phyloP scores from a whole-genome alignment of 1,140 invertebrate genomes.

The Thalassaphorura encarpata region DNA sequence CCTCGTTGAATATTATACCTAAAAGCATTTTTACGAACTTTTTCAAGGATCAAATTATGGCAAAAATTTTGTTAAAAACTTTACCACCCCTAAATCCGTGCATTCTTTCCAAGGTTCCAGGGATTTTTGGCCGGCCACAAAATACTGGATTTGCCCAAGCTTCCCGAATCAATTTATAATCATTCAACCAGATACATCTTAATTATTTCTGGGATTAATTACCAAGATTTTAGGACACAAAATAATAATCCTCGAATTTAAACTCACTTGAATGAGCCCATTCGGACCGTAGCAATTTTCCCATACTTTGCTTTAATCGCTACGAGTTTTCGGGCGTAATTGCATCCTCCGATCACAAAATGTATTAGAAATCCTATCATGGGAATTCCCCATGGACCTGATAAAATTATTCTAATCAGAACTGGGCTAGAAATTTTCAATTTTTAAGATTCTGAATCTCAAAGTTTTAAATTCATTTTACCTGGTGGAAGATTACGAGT shows the following conservation, averaged over 20 bases:
- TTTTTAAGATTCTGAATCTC: no score
- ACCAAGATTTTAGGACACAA: neutral
- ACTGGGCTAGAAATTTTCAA: no score
- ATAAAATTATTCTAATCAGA: no score
- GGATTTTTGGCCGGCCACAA: slow-evolving; percentile 19
- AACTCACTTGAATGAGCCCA: slow-evolving; percentile 23
- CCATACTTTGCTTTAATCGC: slow-evolving; percentile 12
- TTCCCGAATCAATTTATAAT: slow-evolving; percentile 12
- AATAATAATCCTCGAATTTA: neutral
- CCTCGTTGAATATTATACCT: slow-evolving; percentile 28
- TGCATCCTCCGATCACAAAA: slow-evolving; percentile 1
- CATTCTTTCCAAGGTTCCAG: slow-evolving; percentile 12
- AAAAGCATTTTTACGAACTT: neutral
- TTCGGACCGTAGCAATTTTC: slow-evolving; percentile 12
- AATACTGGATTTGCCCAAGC: slow-evolving; percentile 16
- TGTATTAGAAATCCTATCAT: slow-evolving; percentile 18
- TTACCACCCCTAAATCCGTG: slow-evolving; percentile 14
- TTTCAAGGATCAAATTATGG: neutral
- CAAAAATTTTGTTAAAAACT: neutral
- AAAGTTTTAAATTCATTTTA: no score
- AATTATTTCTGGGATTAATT: neutral
- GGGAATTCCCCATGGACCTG: slow-evolving; percentile 12
- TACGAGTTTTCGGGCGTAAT: slow-evolving; percentile 9
- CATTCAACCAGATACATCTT: slow-evolving; percentile 18
- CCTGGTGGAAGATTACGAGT: no score